phyloP scores from a whole-genome alignment of 2,113 vertebrate genomes.

The Protobothrops flavoviridis region DNA sequence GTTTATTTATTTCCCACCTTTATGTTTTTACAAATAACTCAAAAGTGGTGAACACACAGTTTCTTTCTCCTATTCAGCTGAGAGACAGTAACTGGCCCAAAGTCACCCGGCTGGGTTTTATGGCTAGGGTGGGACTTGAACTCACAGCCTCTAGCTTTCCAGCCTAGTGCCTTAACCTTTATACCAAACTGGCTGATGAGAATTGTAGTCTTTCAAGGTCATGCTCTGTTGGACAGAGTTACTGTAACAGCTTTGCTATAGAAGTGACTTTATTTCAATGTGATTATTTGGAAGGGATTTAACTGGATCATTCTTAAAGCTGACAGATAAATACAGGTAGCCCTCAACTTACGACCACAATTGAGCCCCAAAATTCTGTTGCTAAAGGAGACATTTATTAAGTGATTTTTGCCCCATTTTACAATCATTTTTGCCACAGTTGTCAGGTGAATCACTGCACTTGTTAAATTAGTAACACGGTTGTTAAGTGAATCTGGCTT shows the following conservation, averaged over 20 bases:
- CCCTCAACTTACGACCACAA: background rate
- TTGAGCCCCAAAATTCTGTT: background rate
- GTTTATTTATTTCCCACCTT: background rate
- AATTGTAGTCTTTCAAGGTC: background rate
- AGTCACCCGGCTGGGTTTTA: background rate
- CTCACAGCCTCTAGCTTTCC: background rate
- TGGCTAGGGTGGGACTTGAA: background rate
- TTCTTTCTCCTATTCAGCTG: background rate
- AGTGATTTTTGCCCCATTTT: background rate
- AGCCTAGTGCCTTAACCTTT: background rate
- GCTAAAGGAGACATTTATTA: background rate
- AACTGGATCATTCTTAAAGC: background rate
- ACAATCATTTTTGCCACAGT: background rate
- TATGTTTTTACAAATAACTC: background rate
- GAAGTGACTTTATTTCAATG: background rate
- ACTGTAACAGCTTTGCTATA: background rate
- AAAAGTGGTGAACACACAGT: background rate
- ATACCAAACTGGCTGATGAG: background rate
- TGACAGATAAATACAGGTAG: background rate
- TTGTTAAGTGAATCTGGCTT: background rate
- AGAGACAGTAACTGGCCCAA: background rate
- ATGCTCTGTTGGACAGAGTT: background rate
- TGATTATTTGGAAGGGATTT: background rate
- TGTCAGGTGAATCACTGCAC: background rate
- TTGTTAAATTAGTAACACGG: background rate